Evolutionary conservation across 2,797 vertebrate species (phyloP).

Genomic region (Tachyglossus aculeatus): DNA sequence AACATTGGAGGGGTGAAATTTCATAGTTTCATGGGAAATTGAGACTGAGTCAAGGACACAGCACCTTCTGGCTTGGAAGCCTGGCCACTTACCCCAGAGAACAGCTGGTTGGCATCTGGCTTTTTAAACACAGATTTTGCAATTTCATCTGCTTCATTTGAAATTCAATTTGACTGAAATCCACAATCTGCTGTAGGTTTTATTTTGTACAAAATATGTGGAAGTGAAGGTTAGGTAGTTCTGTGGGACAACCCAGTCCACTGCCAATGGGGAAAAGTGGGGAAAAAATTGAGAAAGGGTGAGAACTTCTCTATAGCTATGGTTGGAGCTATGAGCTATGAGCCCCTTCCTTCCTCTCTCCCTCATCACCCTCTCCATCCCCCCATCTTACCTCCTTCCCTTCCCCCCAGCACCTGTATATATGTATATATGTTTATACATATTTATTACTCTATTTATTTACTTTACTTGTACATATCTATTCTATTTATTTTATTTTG

Average conservation of each 20-base stretch:
- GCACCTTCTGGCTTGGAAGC: not conserved
- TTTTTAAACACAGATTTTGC: not conserved
- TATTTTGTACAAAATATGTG: not conserved
- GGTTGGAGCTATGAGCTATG: not conserved
- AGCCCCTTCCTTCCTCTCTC: too few species aligned
- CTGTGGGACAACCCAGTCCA: too few species aligned
- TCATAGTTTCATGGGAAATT: not conserved
- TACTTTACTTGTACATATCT: too few species aligned
- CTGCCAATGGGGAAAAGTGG: not conserved
- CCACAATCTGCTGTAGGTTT: not conserved
- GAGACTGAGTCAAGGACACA: not conserved
- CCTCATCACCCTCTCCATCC: too few species aligned
- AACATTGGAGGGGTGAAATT: too few species aligned
- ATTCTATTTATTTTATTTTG: too few species aligned
- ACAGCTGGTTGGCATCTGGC: not conserved
- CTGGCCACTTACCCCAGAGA: not conserved
- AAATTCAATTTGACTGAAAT: not conserved
- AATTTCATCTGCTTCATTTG: not conserved
- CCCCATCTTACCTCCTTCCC: too few species aligned
- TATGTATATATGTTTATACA: too few species aligned
- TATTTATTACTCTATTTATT: too few species aligned
- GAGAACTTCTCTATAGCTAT: not conserved
- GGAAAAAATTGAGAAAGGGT: too few species aligned
- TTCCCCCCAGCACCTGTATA: too few species aligned
- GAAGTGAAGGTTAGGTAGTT: not conserved